Evolutionary conservation across 2,113 vertebrate species (phyloP).

Genomic region (Salvelinus fontinalis): DNA sequence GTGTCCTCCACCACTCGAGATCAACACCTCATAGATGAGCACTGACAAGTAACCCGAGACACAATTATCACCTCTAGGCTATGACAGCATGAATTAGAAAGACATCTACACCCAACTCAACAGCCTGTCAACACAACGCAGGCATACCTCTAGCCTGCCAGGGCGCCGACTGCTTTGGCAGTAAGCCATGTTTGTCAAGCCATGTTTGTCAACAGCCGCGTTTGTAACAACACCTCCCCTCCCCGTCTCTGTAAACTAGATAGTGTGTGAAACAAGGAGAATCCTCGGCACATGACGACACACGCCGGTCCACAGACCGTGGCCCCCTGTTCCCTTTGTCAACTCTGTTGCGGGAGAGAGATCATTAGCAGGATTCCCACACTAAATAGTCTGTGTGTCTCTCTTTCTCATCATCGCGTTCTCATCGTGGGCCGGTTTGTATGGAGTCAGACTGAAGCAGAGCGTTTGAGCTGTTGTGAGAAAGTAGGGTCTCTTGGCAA

Average conservation of each 20-base stretch:
- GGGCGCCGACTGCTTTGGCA: background rate
- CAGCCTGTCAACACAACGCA: background rate
- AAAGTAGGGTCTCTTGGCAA: constrained; percentile 38
- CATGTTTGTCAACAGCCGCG: background rate
- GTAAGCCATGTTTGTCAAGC: background rate
- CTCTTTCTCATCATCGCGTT: constrained; percentile 21
- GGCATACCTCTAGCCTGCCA: background rate
- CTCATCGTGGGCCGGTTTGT: constrained; percentile 28
- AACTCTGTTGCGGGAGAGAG: constrained; percentile 40
- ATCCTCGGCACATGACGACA: background rate
- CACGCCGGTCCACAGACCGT: background rate
- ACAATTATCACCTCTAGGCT: background rate
- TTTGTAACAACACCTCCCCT: background rate
- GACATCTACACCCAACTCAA: background rate
- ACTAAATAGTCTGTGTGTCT: constrained; percentile 31
- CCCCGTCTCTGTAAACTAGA: background rate
- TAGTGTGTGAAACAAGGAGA: too few relatives aligned
- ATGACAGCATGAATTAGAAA: background rate
- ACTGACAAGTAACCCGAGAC: background rate
- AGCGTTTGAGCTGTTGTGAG: constrained; percentile 51
- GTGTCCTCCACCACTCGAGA: background rate
- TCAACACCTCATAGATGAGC: background rate
- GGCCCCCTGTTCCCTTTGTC: constrained; percentile 30
- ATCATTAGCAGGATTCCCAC: constrained; percentile 61
- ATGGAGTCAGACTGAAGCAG: constrained; percentile 32